Percentiles rank a stretch among this genome's conserved stretches.
phyloP scores from a whole-genome alignment of 2,113 vertebrate species.

The Montifringilla adamsi region DNA sequence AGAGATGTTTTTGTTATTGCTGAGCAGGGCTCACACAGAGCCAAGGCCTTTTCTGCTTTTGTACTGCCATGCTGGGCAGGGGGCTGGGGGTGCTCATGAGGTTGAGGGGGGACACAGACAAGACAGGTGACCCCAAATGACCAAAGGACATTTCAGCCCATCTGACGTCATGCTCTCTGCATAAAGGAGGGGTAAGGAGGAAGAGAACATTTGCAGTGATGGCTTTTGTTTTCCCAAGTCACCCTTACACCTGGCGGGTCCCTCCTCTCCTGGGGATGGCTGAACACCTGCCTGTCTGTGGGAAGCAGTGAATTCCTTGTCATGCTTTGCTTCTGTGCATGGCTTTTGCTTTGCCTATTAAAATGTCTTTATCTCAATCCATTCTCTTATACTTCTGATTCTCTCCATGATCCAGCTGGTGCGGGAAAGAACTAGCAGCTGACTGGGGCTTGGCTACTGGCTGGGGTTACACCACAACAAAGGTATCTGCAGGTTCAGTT shows the following conservation, averaged over 20 bases:
- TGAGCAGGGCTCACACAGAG: background rate
- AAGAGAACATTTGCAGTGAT: background rate
- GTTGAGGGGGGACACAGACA: background rate
- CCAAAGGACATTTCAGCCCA: background rate
- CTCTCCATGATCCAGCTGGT: background rate
- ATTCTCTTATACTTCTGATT: background rate
- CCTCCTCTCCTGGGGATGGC: background rate
- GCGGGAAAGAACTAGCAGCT: background rate
- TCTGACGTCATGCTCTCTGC: background rate
- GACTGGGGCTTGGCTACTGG: background rate
- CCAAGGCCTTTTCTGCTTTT: background rate
- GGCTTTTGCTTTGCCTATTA: background rate
- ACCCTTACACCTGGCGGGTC: fast-evolving
- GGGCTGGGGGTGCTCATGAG: background rate
- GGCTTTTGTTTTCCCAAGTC: background rate
- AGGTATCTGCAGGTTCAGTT: background rate
- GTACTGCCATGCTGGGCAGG: background rate
- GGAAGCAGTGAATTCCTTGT: background rate
- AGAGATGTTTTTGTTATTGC: background rate
- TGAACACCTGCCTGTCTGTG: background rate
- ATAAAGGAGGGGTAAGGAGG: background rate
- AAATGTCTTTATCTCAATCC: background rate
- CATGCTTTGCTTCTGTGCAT: background rate
- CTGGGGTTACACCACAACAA: background rate
- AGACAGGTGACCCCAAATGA: background rate